Evolutionary conservation across 2,888 invertebrate species (phyloP).

Genomic region (Creontiades dilutus): DNA sequence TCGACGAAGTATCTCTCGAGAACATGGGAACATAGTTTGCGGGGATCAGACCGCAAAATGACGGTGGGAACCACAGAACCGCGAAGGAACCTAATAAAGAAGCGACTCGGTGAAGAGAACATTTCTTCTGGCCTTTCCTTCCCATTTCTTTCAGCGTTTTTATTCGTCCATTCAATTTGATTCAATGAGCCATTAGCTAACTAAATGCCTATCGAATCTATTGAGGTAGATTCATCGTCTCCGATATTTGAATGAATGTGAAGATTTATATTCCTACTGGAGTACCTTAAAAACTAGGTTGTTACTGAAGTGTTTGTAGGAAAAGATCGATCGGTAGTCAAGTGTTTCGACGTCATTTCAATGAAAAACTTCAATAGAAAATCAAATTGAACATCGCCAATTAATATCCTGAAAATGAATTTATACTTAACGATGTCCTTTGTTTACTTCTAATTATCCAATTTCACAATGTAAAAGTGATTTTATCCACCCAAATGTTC

Average conservation of each 20-base stretch:
- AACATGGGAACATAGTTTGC: slow-evolving; percentile 46
- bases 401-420: too few species aligned
- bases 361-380: too few species aligned
- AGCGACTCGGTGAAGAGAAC: neutral
- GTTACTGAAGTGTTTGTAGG: neutral
- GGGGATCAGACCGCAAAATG: slow-evolving; percentile 43
- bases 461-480: too few species aligned
- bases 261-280: neutral
- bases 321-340: too few species aligned
- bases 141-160: neutral
- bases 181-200: neutral
- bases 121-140: neutral
- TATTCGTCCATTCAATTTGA: neutral
- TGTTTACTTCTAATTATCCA: too few species aligned
- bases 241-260: neutral
- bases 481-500: too few species aligned
- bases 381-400: too few species aligned
- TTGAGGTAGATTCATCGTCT: too few species aligned
- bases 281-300: too few species aligned
- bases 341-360: too few species aligned
- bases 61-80: slow-evolving; percentile 51
- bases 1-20: slow-evolving; percentile 8
- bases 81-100: slow-evolving; percentile 43
- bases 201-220: too few species aligned
- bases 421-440: too few species aligned